Evolutionary conservation across 2,797 vertebrate genomes (phyloP).

Genomic region (Propithecus deckenii): DNA sequence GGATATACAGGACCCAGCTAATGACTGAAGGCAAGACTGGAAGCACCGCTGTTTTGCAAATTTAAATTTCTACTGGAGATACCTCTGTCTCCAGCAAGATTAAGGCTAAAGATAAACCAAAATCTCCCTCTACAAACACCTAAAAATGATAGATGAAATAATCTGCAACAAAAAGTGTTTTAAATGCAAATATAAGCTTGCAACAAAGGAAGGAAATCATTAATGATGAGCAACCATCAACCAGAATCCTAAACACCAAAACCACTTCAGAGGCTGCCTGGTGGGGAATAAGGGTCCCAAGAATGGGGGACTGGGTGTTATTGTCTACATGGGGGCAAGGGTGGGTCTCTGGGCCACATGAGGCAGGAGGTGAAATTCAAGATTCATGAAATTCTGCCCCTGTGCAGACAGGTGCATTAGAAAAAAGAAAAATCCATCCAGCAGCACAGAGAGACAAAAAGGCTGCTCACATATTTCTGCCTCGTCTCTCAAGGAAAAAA

Average conservation of each 20-base stretch:
- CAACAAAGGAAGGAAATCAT: neutral
- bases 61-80: neutral
- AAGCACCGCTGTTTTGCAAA: neutral
- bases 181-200: neutral
- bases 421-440: neutral
- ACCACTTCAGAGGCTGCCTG: neutral
- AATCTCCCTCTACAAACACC: neutral
- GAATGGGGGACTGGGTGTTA: neutral
- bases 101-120: neutral
- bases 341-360: accelerated
- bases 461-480: neutral
- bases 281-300: too few species aligned
- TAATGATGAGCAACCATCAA: neutral
- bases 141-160: neutral
- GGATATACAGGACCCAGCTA: too few species aligned
- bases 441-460: neutral
- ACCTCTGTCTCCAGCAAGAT: neutral
- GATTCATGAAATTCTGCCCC: neutral
- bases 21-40: neutral
- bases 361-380: neutral
- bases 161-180: neutral
- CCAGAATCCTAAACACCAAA: neutral
- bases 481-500: neutral
- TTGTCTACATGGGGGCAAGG: accelerated
- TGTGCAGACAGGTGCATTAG: too few species aligned